Conservation (phyloP, 2,888 invertebrate genomes). For the Acleris emargana region DNA sequence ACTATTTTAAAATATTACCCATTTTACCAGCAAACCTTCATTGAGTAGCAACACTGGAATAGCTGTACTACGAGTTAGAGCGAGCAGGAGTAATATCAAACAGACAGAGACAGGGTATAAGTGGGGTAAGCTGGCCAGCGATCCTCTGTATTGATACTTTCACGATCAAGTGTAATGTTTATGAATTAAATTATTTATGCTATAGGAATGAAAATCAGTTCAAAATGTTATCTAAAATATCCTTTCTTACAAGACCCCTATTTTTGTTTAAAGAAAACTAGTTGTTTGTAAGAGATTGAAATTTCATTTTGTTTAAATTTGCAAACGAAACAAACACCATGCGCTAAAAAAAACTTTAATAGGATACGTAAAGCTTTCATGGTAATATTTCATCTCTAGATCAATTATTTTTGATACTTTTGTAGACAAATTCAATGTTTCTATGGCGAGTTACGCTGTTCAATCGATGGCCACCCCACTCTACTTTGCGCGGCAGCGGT, state of each 20-base stretch:
- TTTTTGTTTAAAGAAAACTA: too few relatives aligned
- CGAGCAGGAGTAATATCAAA: conserved; percentile 50
- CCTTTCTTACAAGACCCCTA: too few relatives aligned
- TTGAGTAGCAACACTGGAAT: conserved; percentile 56
- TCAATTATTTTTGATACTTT: background rate
- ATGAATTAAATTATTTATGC: too few relatives aligned
- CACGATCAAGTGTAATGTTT: conserved; percentile 38
- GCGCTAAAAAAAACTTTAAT: too few relatives aligned
- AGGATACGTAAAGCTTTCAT: too few relatives aligned
- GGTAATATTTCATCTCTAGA: background rate
- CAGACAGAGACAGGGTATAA: conserved; percentile 57
- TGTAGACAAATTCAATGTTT: background rate
- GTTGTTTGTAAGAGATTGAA: too few relatives aligned
- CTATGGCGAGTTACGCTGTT: conserved; percentile 22
- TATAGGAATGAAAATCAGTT: too few relatives aligned
- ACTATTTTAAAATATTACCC: conserved; percentile 20
- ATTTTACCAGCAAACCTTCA: conserved; percentile 39
- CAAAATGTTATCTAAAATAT: too few relatives aligned
- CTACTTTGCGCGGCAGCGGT: conserved; percentile 84
- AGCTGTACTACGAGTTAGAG: conserved; percentile 49
- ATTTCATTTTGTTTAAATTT: too few relatives aligned
- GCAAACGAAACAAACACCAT: too few relatives aligned
- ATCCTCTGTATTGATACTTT: conserved; percentile 57
- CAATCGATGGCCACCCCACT: conserved; percentile 65
- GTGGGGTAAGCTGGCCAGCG: conserved; percentile 75